These are phyloP conservation scores for Lycia hirtaria DNA, from an alignment of 2,888 invertebrate genomes.

Conservation along the genomic window DNA sequence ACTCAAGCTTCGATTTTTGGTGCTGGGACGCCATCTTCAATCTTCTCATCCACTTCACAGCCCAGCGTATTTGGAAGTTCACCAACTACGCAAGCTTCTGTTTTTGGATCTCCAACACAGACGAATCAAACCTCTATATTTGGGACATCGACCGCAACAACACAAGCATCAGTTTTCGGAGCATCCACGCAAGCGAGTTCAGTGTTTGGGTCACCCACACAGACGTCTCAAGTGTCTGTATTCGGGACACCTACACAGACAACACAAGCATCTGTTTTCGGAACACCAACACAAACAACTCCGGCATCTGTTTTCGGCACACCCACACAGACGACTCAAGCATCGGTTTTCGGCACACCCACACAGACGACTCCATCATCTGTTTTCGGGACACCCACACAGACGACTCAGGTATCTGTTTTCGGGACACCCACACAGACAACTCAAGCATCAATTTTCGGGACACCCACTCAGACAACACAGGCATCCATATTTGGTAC, in stretches of 20 bases:
- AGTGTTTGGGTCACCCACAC: slow-evolving; percentile 42
- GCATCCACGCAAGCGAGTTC: slow-evolving; percentile 38
- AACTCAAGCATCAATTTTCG: slow-evolving; percentile 49
- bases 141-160: slow-evolving; percentile 44
- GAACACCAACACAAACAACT: slow-evolving; percentile 40
- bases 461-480: slow-evolving; percentile 40
- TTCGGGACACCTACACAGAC: slow-evolving; percentile 41
- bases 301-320: slow-evolving; percentile 51
- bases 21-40: slow-evolving; percentile 32
- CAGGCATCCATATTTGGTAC: slow-evolving; percentile 52
- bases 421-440: slow-evolving; percentile 41
- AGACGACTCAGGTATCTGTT: slow-evolving; percentile 45
- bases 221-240: slow-evolving; percentile 45
- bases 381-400: slow-evolving; percentile 47
- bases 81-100: slow-evolving; percentile 49
- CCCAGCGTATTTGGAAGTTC: slow-evolving; percentile 40
- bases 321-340: slow-evolving; percentile 41
- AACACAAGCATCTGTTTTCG: slow-evolving; percentile 49
- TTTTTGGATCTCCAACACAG: slow-evolving; percentile 55
- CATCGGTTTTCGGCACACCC: slow-evolving; percentile 49
- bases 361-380: slow-evolving; percentile 42
- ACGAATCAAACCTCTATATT: slow-evolving; percentile 55
- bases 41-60: slow-evolving; percentile 36
- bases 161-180: slow-evolving; percentile 48
- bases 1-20: slow-evolving; percentile 50